Conservation (phyloP, 2,888 invertebrate genomes). For the Pocota personata region DNA sequence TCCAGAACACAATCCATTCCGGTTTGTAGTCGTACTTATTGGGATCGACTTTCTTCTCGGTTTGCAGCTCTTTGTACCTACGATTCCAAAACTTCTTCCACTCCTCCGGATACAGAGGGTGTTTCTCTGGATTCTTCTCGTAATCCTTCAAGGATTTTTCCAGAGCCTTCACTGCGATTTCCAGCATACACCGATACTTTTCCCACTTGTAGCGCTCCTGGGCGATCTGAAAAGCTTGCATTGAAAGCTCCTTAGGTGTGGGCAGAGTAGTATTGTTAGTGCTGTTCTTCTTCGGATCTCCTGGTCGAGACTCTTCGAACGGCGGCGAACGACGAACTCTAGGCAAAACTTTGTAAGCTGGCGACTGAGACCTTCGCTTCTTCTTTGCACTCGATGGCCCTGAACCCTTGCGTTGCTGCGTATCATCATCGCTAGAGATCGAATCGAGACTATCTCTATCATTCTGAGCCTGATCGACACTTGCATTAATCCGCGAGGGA, state of each 20-base stretch:
- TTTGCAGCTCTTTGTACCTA: conserved; percentile 90
- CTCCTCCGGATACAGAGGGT: conserved; percentile 93
- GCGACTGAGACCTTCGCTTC: conserved; percentile 75
- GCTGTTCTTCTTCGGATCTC: conserved; percentile 35
- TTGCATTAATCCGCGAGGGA: conserved; percentile 79
- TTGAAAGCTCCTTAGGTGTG: conserved; percentile 80
- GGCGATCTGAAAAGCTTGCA: conserved; percentile 81
- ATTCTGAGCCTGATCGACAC: conserved; percentile 16
- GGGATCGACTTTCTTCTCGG: conserved; percentile 86
- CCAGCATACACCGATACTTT: conserved; percentile 83
- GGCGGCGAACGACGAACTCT: conserved; percentile 78
- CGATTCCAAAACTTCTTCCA: conserved; percentile 96
- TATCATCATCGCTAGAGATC: conserved; percentile 79
- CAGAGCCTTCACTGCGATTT: conserved; percentile 83
- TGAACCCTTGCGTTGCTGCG: conserved; percentile 63
- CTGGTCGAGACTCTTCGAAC: conserved; percentile 57
- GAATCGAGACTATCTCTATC: conserved; percentile 75
- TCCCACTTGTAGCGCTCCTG: conserved; percentile 84
- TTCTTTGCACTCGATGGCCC: conserved; percentile 79
- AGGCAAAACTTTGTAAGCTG: conserved; percentile 76
- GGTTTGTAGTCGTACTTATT: conserved; percentile 93
- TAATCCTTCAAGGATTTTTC: conserved; percentile 88
- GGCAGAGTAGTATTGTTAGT: conserved; percentile 74
- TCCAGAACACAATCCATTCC: conserved; percentile 95
- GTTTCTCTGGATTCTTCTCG: conserved; percentile 93